Base-by-base conservation (phyloP, 2,113 vertebrate genomes). In the Ornithorhynchus anatinus region DNA sequence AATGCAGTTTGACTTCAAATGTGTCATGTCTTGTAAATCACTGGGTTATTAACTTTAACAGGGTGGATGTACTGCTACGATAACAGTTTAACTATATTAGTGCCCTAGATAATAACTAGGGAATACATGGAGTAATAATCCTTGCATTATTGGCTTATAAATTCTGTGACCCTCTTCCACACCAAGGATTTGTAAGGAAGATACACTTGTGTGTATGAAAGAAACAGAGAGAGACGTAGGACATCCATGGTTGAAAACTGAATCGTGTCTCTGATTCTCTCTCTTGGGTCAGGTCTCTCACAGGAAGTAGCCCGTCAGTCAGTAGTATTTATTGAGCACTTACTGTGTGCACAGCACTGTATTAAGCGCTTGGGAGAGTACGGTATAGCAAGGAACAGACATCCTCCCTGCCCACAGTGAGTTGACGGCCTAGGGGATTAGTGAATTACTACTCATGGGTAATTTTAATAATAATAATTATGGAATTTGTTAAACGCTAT, bases 11-110 rank as follows among this genome's bases (percentile, higher is more conserved):
- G n/a, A 44, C 67, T 84, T 84, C 43, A 48, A 14, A 68, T 71
- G 60, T 82, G 69, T 77, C 65, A 23, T 63, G 42, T 62, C 44
- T 81, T 66, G 56, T 84, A 84, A 86, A 31, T 84, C 74, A 81
- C n/a, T 37, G 59, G 57, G 66, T 84, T 84, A 82, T 88, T 89
- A 88, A 84, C 45, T 90, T 84, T 81, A 88, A 72, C 45, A 68
- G 47, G 73, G 54, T 66, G 75, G 75, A 75, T 61, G 58, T 16
- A 72, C 58, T 69, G 52, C 39, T 77, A 58, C 25, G 25, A 9
- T 82, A 17, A 78, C 60, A 27, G 40, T 61, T 79, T 76, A 71
- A 50, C 9, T 61, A 52, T 19, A 22, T 72, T 71, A 57, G 48
- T 53, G 27, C 20, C 44, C 45, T 27, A 50, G 40, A 45, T 74